phyloP scores from a whole-genome alignment of 2,888 invertebrate genomes.

The Ennomos fuscantarius region DNA sequence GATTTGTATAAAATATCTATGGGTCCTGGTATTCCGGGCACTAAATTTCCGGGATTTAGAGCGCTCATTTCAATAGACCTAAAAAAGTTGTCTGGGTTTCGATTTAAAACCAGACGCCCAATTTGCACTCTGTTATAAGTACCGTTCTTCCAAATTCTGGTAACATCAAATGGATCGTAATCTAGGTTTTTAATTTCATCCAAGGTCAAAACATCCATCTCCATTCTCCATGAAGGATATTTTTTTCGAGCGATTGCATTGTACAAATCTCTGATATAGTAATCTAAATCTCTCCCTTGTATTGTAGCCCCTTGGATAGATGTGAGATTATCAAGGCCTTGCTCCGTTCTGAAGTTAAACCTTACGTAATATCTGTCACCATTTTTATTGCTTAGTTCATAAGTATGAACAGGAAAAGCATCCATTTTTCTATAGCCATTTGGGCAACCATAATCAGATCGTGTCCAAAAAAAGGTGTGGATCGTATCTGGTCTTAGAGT shows the following conservation, averaged over 20 bases:
- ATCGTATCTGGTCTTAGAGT: slow-evolving; percentile 91
- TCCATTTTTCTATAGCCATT: slow-evolving; percentile 96
- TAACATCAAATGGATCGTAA: slow-evolving; percentile 69
- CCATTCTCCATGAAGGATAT: slow-evolving; percentile 63
- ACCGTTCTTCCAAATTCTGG: slow-evolving; percentile 65
- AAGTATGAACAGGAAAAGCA: slow-evolving; percentile 95
- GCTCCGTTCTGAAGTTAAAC: slow-evolving; percentile 95
- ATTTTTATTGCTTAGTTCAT: slow-evolving; percentile 91
- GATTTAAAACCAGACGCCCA: slow-evolving; percentile 59
- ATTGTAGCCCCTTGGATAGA: slow-evolving; percentile 87
- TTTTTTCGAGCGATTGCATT: slow-evolving; percentile 33
- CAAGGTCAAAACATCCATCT: slow-evolving; percentile 62
- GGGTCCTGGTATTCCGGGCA: slow-evolving; percentile 71
- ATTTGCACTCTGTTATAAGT: slow-evolving; percentile 59
- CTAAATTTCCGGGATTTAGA: slow-evolving; percentile 64
- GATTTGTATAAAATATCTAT: slow-evolving; percentile 59
- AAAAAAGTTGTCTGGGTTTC: slow-evolving; percentile 61
- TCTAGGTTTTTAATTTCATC: slow-evolving; percentile 52
- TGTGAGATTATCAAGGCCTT: slow-evolving; percentile 91
- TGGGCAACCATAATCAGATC: slow-evolving; percentile 94
- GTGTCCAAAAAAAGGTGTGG: slow-evolving; percentile 91
- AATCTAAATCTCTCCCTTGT: slow-evolving; percentile 91
- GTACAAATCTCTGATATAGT: slow-evolving; percentile 91
- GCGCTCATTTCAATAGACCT: slow-evolving; percentile 57
- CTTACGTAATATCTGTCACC: slow-evolving; percentile 91